phyloP scores from a whole-genome alignment of 1,140 invertebrate species.

The Ditylenchus dipsaci region DNA sequence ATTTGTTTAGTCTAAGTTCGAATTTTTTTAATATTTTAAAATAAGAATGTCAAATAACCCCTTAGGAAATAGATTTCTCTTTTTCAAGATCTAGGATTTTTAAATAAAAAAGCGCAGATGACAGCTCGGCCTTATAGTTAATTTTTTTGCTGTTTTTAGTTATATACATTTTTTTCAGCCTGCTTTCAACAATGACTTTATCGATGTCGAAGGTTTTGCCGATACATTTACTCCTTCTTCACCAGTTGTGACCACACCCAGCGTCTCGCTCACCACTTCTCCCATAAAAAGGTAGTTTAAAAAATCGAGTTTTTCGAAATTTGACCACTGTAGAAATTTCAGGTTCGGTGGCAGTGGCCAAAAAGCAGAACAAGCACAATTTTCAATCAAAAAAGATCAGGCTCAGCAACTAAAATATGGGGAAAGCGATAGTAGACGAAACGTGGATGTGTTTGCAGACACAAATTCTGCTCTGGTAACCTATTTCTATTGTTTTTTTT shows the following conservation, averaged over 20 bases:
- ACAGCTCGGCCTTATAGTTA: no score
- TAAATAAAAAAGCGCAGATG: no score
- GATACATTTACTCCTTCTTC: neutral
- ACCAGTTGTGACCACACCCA: neutral
- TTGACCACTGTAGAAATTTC: neutral
- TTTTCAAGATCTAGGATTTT: no score
- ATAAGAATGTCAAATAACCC: no score
- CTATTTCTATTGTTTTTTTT: no score
- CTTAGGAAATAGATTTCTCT: no score
- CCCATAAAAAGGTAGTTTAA: neutral
- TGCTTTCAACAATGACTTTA: no score
- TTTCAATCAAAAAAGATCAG: neutral
- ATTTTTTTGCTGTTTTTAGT: no score
- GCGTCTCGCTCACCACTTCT: neutral
- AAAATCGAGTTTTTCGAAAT: neutral
- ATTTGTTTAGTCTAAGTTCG: no score
- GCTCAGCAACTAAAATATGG: neutral
- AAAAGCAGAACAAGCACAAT: neutral
- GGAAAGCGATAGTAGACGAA: neutral
- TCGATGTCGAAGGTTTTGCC: no score
- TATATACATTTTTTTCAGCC: neutral
- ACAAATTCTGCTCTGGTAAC: neutral
- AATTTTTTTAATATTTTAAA: no score
- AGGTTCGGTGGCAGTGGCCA: no score
- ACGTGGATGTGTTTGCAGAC: slow-evolving; percentile 10